A percentile compares a stretch with the other conserved stretches of the same genome.
phyloP scores from a whole-genome alignment of 1,140 invertebrate genomes.

The Helicorthomorpha holstii region DNA sequence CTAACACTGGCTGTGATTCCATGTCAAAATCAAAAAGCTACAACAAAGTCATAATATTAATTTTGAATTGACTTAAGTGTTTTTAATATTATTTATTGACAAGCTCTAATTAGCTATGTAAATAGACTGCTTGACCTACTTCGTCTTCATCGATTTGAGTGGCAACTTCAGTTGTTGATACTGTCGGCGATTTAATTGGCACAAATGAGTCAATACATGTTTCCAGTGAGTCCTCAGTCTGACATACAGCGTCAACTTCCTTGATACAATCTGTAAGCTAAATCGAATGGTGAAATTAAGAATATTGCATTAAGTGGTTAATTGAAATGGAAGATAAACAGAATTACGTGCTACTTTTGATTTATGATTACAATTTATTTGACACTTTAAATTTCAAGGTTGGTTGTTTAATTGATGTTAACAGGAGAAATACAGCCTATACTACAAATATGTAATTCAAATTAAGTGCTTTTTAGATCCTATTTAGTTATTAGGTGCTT shows the following conservation, averaged over 20 bases:
- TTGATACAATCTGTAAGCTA: slow-evolving; percentile 9
- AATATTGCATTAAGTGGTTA: background rate
- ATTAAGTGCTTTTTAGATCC: too few relatives aligned
- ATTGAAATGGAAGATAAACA: background rate
- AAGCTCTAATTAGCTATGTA: background rate
- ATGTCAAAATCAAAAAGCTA: slow-evolving; percentile 57
- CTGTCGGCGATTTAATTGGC: slow-evolving; percentile 54
- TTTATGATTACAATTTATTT: background rate
- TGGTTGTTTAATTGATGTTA: too few relatives aligned
- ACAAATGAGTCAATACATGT: slow-evolving; percentile 39
- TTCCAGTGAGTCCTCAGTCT: slow-evolving; percentile 72
- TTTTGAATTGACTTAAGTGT: too few relatives aligned
- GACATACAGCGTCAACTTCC: slow-evolving; percentile 52
- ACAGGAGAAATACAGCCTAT: too few relatives aligned
- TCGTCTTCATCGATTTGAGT: slow-evolving; percentile 79
- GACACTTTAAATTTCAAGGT: background rate
- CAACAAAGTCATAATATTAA: too few relatives aligned
- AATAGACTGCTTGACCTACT: slow-evolving; percentile 23
- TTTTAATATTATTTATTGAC: background rate
- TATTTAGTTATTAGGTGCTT: too few relatives aligned
- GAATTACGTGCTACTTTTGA: background rate
- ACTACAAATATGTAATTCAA: too few relatives aligned
- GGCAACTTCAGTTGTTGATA: slow-evolving; percentile 52
- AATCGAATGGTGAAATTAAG: background rate
- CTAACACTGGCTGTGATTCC: slow-evolving; percentile 71